These are phyloP conservation scores for Acleris emargana DNA, from an alignment of 2,888 invertebrate genomes.

Conservation along the genomic window DNA sequence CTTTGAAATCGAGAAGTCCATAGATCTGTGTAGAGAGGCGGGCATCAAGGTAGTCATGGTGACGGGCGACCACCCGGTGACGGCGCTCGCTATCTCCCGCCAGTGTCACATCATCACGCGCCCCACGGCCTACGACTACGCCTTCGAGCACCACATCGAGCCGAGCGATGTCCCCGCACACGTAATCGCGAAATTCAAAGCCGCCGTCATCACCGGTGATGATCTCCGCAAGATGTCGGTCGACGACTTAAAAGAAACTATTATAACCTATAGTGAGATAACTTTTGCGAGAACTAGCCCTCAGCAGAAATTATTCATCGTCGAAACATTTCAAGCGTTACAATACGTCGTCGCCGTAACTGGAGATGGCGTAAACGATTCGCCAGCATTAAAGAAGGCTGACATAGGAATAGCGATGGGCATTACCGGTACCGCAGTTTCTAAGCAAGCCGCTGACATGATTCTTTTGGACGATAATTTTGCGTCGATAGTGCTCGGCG, in stretches of 20 bases:
- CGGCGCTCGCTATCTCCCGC: constrained; percentile 88
- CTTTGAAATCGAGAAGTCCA: constrained; percentile 86
- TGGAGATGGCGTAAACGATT: constrained; percentile 95
- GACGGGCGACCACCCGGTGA: constrained; percentile 89
- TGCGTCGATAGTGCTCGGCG: constrained; percentile 93
- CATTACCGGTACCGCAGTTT: constrained; percentile 90
- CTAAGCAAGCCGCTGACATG: constrained; percentile 96
- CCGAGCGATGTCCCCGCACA: constrained; percentile 76
- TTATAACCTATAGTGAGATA: constrained; percentile 86
- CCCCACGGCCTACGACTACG: constrained; percentile 88
- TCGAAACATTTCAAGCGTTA: constrained; percentile 91
- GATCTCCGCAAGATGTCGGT: constrained; percentile 84
- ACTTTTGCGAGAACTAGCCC: constrained; percentile 90
- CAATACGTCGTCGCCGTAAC: constrained; percentile 93
- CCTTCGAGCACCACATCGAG: constrained; percentile 84
- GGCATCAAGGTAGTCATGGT: constrained; percentile 90
- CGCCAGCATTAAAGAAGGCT: constrained; percentile 93
- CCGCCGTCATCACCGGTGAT: constrained; percentile 75
- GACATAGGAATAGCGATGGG: constrained; percentile 94
- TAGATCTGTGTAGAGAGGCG: constrained; percentile 86
- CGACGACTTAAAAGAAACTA: constrained; percentile 81
- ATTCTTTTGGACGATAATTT: constrained; percentile 95
- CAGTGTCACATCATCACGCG: constrained; percentile 86
- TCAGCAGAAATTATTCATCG: constrained; percentile 87
- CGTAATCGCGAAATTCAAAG: constrained; percentile 67